Evolutionary conservation across 2,888 invertebrate species (phyloP).

Genomic region (Drepana falcataria): DNA sequence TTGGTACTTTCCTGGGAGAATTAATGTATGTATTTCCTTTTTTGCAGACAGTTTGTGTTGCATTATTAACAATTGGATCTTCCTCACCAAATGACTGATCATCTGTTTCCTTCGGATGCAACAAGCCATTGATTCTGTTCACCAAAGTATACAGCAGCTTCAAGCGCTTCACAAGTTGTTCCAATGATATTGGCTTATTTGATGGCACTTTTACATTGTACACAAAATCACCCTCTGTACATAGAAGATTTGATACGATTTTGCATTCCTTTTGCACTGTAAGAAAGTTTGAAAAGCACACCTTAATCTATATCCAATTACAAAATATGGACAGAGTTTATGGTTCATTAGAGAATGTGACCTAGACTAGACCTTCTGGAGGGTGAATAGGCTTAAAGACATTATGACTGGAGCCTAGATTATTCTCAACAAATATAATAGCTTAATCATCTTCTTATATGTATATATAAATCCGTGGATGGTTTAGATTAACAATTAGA

Average conservation of each 20-base stretch:
- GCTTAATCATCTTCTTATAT: too few species aligned
- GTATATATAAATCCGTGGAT: too few species aligned
- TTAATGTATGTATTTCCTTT: constrained; percentile 45
- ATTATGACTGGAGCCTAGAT: neutral
- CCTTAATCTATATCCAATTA: neutral
- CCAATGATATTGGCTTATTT: constrained; percentile 34
- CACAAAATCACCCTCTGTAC: constrained; percentile 32
- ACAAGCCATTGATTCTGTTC: constrained; percentile 45
- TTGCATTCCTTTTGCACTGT: constrained; percentile 64
- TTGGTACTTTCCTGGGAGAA: constrained; percentile 32
- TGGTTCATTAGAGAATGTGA: too few species aligned
- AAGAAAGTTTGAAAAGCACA: constrained; percentile 12
- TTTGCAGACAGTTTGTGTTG: constrained; percentile 45
- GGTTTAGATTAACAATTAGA: too few species aligned
- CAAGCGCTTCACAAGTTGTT: constrained; percentile 53
- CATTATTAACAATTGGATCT: constrained; percentile 28
- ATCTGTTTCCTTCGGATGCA: constrained; percentile 56
- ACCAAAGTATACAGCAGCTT: constrained; percentile 62
- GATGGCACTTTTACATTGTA: constrained; percentile 38
- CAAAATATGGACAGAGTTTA: too few species aligned
- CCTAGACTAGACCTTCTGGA: too few species aligned
- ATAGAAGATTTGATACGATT: constrained; percentile 55
- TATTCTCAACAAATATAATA: too few species aligned
- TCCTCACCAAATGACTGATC: constrained; percentile 43
- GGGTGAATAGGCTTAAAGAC: neutral